These are phyloP conservation scores for Bungarus multicinctus DNA, from an alignment of 2,113 vertebrate species.

Conservation along the genomic window DNA sequence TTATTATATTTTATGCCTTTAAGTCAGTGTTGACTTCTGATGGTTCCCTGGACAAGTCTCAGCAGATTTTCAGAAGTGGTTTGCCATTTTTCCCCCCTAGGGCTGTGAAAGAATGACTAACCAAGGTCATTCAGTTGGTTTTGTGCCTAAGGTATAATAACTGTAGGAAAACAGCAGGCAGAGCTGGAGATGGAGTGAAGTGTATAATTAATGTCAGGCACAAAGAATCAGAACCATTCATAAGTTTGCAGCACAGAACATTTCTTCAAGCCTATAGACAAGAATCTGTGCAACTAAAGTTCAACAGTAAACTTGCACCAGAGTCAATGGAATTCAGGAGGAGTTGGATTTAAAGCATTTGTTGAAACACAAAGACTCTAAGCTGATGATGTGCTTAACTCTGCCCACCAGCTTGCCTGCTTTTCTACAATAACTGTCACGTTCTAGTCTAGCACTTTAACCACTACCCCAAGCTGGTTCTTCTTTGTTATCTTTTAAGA, in stretches of 20 bases:
- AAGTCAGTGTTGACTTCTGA: background rate
- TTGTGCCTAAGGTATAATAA: background rate
- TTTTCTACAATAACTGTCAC: background rate
- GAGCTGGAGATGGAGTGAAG: background rate
- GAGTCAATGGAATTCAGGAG: background rate
- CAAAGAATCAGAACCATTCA: background rate
- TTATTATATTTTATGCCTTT: background rate
- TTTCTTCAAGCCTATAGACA: background rate
- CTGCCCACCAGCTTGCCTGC: background rate
- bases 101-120: background rate
- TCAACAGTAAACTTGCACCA: background rate
- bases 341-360: background rate
- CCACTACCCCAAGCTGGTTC: background rate
- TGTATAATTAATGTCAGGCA: background rate
- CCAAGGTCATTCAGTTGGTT: background rate
- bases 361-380: background rate
- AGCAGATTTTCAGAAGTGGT: background rate
- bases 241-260: background rate
- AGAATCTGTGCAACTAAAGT: background rate
- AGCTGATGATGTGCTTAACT: background rate
- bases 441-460: background rate
- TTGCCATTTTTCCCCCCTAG: background rate
- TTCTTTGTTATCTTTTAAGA: background rate
- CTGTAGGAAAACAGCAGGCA: background rate
- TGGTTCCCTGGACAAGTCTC: background rate